Conservation (phyloP, 2,113 vertebrate species). For the Excalfactoria chinensis region DNA sequence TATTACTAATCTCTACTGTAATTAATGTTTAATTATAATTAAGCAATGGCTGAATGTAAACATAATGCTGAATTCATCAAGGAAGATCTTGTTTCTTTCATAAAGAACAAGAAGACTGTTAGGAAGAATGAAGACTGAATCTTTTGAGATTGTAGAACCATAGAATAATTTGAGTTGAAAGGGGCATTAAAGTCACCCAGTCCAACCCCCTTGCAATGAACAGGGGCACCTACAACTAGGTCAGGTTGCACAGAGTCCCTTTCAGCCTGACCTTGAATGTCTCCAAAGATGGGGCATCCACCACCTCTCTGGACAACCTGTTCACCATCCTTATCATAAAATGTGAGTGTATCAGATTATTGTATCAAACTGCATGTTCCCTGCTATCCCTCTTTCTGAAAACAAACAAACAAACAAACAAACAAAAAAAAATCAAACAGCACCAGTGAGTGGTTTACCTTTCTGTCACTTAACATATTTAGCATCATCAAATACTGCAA, state of each 20-base stretch:
- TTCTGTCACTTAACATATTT: background rate
- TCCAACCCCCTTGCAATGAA: no score
- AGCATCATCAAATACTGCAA: background rate
- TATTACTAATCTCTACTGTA: background rate
- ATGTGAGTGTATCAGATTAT: background rate
- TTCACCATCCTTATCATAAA: no score
- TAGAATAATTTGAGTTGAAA: no score
- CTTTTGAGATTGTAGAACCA: background rate
- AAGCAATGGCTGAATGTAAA: background rate
- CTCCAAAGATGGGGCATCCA: no score
- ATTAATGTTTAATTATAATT: constrained; percentile 28
- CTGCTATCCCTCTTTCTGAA: background rate
- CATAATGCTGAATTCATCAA: background rate
- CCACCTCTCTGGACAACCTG: no score
- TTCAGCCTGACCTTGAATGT: no score
- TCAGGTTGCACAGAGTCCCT: no score
- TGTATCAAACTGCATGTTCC: background rate
- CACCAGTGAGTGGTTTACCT: background rate
- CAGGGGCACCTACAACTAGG: no score
- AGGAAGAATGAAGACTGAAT: background rate
- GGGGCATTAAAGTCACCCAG: no score
- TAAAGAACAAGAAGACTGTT: background rate
- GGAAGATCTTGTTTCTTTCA: background rate
- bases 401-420: no score
- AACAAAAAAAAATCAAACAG: no score